Evolutionary conservation across 2,888 invertebrate genomes (phyloP).

Genomic region (Ochlodes sylvanus): DNA sequence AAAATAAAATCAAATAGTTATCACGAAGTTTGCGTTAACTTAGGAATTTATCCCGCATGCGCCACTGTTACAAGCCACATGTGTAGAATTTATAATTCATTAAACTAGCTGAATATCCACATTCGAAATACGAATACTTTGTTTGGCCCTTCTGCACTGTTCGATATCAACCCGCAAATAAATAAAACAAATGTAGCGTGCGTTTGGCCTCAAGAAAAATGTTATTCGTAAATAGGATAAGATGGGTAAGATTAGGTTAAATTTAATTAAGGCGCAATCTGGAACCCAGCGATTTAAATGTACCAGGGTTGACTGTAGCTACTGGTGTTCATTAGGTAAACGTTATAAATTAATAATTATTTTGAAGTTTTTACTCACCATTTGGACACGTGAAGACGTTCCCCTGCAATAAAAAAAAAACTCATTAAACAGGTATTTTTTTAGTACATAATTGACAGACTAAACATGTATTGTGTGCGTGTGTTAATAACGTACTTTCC

Average conservation of each 20-base stretch:
- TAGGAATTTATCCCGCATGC: neutral
- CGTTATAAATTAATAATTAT: neutral
- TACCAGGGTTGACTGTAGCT: too few relatives aligned
- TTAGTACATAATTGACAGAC: neutral
- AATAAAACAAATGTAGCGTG: too few relatives aligned
- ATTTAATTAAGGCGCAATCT: too few relatives aligned
- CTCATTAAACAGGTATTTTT: conserved; percentile 31
- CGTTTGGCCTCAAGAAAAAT: too few relatives aligned
- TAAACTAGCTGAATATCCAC: neutral
- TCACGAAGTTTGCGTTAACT: neutral
- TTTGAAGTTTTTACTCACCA: conserved; percentile 82
- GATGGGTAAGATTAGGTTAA: too few relatives aligned
- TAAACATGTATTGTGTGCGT: too few relatives aligned
- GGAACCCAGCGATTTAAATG: too few relatives aligned
- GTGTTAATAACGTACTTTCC: too few relatives aligned
- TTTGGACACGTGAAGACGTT: conserved; percentile 89
- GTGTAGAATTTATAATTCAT: neutral
- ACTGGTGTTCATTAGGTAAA: too few relatives aligned
- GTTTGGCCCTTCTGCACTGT: neutral
- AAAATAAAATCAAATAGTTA: too few relatives aligned
- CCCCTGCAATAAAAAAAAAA: conserved; percentile 84
- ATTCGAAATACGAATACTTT: neutral
- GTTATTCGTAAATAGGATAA: too few relatives aligned
- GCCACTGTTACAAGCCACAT: neutral
- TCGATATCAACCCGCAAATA: neutral